Evolutionary conservation across 2,888 invertebrate species (phyloP).

Genomic region (Zelleria hepariella): DNA sequence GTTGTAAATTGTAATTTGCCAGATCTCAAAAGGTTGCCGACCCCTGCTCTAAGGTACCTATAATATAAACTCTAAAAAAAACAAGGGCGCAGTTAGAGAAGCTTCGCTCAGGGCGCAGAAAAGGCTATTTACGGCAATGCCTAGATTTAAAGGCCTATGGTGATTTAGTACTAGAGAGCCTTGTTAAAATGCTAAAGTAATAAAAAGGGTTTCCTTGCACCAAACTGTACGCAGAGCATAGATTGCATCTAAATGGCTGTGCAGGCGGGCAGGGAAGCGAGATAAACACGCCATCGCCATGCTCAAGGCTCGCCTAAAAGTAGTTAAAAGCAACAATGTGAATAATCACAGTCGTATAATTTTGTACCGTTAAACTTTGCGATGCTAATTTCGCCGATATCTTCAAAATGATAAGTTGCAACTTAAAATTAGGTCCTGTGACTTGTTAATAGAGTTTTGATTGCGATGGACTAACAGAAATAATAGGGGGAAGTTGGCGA

Average conservation of each 20-base stretch:
- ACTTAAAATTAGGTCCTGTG: not conserved
- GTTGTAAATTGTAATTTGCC: too few relatives aligned
- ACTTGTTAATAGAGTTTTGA: not conserved
- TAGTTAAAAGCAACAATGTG: slow-evolving; percentile 6
- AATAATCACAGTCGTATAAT: not conserved
- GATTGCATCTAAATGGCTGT: slow-evolving; percentile 53
- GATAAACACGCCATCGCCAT: slow-evolving; percentile 28
- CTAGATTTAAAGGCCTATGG: too few relatives aligned
- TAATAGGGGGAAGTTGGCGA: too few relatives aligned
- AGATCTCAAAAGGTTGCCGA: too few relatives aligned
- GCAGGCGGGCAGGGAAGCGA: slow-evolving; percentile 24
- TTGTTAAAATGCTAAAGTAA: too few relatives aligned
- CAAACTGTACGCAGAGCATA: slow-evolving; percentile 5
- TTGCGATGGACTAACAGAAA: not conserved
- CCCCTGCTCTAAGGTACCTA: too few relatives aligned
- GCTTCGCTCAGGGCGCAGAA: too few relatives aligned
- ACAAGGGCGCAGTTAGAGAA: too few relatives aligned
- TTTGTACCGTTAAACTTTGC: not conserved
- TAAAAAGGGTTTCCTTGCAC: not conserved
- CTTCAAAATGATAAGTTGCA: not conserved
- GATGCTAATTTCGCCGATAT: not conserved
- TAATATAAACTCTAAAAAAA: too few relatives aligned
- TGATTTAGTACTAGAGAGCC: too few relatives aligned
- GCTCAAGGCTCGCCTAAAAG: not conserved
- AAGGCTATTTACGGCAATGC: too few relatives aligned